These are phyloP conservation scores for Coremacera marginata DNA, from an alignment of 2,888 invertebrate species.

Conservation along the genomic window DNA sequence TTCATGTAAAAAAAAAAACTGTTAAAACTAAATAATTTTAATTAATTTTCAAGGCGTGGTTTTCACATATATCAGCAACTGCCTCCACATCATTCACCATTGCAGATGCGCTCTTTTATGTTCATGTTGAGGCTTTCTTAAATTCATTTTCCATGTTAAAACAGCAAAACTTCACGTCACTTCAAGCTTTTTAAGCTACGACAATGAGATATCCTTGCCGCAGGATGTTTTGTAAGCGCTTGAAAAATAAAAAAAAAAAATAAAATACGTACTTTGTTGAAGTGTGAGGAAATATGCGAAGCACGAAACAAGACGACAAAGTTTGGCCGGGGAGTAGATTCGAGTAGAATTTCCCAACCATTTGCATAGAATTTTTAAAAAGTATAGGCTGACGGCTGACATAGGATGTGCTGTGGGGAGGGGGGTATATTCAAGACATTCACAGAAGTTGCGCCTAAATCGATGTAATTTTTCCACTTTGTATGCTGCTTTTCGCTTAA, in stretches of 20 bases:
- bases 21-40: too few relatives aligned
- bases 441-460: conserved; percentile 17
- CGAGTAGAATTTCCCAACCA: too few relatives aligned
- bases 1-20: too few relatives aligned
- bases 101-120: neutral
- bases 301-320: neutral
- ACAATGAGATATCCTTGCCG: conserved; percentile 36
- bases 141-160: neutral
- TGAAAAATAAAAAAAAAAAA: conserved; percentile 14
- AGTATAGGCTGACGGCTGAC: too few relatives aligned
- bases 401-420: neutral
- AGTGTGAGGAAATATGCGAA: neutral
- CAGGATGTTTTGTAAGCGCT: conserved; percentile 6
- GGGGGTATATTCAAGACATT: neutral
- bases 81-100: neutral
- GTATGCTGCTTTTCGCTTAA: neutral
- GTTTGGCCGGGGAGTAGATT: neutral
- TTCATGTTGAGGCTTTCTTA: neutral
- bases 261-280: neutral
- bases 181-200: neutral
- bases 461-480: conserved; percentile 23
- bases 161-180: neutral
- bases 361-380: too few relatives aligned
- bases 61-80: too few relatives aligned
- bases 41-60: too few relatives aligned